Evolutionary conservation across 1,140 invertebrate genomes (phyloP).

Genomic region (Saxidomus purpurata): DNA sequence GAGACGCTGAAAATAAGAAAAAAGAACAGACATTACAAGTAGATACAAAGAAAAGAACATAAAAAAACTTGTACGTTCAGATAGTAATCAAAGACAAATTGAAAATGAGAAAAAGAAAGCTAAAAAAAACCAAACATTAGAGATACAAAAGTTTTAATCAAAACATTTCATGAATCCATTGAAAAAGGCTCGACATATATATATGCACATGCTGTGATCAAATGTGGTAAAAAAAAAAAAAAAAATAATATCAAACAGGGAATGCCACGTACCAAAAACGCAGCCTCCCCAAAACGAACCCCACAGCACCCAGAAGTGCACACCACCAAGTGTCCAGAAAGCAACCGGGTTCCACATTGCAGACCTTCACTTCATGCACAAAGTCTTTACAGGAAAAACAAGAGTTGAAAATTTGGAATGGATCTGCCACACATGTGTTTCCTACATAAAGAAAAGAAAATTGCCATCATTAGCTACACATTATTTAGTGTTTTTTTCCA

Average conservation of each 20-base stretch:
- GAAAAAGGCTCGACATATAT: conserved; percentile 31
- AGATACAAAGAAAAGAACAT: conserved; percentile 3
- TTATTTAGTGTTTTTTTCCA: neutral
- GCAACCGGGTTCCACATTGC: neutral
- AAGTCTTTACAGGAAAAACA: neutral
- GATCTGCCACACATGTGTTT: conserved; percentile 55
- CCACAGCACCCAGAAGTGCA: too few relatives aligned
- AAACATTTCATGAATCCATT: conserved; percentile 23
- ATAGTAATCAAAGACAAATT: neutral
- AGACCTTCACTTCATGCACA: neutral
- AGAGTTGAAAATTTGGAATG: conserved; percentile 37
- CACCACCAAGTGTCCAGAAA: conserved; percentile 50
- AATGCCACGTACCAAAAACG: too few relatives aligned
- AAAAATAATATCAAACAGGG: too few relatives aligned
- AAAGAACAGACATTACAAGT: neutral
- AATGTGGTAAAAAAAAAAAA: conserved; percentile 61
- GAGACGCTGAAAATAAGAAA: neutral
- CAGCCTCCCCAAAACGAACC: too few relatives aligned
- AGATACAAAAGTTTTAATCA: neutral
- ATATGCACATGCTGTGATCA: conserved; percentile 62
- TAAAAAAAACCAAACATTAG: neutral
- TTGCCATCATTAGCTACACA: neutral
- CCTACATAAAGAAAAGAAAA: conserved; percentile 18
- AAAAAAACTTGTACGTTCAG: neutral
- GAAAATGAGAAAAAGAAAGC: neutral